These are phyloP conservation scores for Sanderia malayensis DNA, from an alignment of 30 jellyfish, hydroid and myxozoan genomes.

Conservation along the genomic window DNA sequence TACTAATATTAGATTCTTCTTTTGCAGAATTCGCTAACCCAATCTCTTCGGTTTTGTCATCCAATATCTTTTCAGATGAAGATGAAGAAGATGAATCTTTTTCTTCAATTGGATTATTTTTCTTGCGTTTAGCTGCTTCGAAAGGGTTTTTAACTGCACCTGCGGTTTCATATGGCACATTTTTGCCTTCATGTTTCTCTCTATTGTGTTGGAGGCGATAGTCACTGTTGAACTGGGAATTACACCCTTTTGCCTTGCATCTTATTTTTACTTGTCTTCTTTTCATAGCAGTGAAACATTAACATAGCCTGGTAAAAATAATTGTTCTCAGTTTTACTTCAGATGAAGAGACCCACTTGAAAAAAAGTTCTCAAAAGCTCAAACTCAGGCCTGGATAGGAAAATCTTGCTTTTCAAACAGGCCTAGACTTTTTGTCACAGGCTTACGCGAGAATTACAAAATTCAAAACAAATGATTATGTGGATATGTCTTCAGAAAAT, in stretches of 20 bases:
- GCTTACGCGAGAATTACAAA: neutral
- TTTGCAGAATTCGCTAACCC: slow-evolving; percentile 19
- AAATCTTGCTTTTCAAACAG: slow-evolving; percentile 1
- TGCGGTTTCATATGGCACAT: too few relatives aligned
- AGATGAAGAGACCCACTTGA: slow-evolving; percentile 9
- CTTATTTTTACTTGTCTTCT: slow-evolving; percentile 19
- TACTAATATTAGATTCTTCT: slow-evolving; percentile 11
- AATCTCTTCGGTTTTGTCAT: slow-evolving; percentile 21
- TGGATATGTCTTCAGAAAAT: neutral
- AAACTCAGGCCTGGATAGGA: neutral
- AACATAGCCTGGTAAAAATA: slow-evolving; percentile 17
- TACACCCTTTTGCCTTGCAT: slow-evolving; percentile 18
- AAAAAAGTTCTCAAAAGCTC: neutral
- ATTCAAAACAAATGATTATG: neutral
- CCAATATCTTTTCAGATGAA: slow-evolving; percentile 14
- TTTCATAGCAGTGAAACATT: slow-evolving; percentile 3
- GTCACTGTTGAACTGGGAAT: slow-evolving; percentile 24
- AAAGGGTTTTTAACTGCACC: too few relatives aligned
- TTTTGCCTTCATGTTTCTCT: too few relatives aligned
- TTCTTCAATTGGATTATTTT: neutral
- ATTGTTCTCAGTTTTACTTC: slow-evolving; percentile 15
- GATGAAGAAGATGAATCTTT: slow-evolving; percentile 3
- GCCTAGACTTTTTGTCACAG: neutral
- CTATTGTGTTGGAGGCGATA: slow-evolving; percentile 19
- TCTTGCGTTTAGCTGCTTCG: slow-evolving; percentile 7